Evolutionary conservation across 2,113 vertebrate species (phyloP).

Genomic region (Charina bottae): DNA sequence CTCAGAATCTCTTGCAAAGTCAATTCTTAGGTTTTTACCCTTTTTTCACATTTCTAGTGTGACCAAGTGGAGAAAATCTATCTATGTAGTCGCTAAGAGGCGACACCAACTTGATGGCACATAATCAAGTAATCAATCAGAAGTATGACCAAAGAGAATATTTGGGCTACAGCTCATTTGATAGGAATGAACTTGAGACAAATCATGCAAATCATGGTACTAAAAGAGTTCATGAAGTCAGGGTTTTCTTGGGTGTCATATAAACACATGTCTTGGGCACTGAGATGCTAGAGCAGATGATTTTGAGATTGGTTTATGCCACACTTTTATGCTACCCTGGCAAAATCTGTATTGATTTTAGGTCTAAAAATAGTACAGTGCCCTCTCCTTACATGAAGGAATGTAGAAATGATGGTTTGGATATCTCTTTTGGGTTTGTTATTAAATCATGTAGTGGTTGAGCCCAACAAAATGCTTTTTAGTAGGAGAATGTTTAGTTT

Average conservation of each 20-base stretch:
- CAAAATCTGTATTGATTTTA: background rate
- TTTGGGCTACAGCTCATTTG: too few species aligned
- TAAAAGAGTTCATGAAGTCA: background rate
- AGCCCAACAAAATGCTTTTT: background rate
- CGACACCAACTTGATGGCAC: too few species aligned
- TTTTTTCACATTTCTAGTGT: background rate
- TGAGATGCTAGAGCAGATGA: slow-evolving; percentile 36
- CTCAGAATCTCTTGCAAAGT: background rate
- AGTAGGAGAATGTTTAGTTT: too few species aligned
- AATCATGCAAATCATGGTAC: background rate
- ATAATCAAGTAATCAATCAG: too few species aligned
- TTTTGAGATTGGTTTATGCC: background rate
- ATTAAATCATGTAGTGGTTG: background rate
- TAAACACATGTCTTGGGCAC: background rate
- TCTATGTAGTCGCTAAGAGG: background rate
- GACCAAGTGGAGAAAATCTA: background rate
- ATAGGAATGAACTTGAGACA: background rate
- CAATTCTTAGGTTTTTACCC: background rate
- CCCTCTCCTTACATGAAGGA: background rate
- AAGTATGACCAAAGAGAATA: background rate
- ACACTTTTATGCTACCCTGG: slow-evolving; percentile 23
- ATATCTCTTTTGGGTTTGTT: background rate
- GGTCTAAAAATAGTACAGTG: background rate
- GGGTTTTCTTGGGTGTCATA: background rate
- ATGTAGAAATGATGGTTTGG: background rate